Percentiles rank a stretch among this genome's conserved stretches.
Conservation (phyloP, 2,888 invertebrate genomes). For the Agonum fuliginosum region DNA sequence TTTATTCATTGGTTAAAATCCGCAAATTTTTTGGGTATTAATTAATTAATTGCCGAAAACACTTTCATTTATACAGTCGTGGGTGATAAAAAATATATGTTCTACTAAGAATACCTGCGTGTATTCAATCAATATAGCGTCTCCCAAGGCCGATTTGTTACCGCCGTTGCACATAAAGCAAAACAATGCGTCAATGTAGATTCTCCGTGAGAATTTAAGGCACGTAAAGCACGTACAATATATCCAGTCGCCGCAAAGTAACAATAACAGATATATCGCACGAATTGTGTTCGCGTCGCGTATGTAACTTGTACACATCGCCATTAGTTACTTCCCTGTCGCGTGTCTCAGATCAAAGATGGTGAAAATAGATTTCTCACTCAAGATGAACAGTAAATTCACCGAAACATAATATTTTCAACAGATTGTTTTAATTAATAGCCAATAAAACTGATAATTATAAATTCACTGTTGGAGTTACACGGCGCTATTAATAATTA, state of each 20-base stretch:
- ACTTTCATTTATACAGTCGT: no score
- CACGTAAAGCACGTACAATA: conserved; percentile 40
- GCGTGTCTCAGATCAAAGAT: conserved; percentile 1
- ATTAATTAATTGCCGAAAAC: no score
- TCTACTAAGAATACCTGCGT: no score
- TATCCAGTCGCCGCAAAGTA: conserved; percentile 3
- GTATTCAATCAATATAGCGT: no score
- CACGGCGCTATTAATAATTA: background rate
- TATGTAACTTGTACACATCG: background rate
- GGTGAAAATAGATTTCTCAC: conserved; percentile 14
- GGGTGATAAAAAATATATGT: no score
- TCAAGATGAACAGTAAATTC: background rate
- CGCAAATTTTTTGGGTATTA: no score
- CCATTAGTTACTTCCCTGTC: background rate
- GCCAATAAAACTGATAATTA: background rate
- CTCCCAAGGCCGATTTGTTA: background rate
- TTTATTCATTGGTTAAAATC: no score
- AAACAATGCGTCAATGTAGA: conserved; percentile 23
- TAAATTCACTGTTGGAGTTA: background rate
- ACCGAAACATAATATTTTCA: background rate
- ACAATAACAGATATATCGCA: conserved; percentile 34
- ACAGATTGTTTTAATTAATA: background rate
- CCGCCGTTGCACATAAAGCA: background rate
- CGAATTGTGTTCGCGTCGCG: conserved; percentile 12
- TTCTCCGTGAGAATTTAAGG: background rate